Evolutionary conservation across 2,888 invertebrate species (phyloP).

Genomic region (Hypselothyrea guttata): DNA sequence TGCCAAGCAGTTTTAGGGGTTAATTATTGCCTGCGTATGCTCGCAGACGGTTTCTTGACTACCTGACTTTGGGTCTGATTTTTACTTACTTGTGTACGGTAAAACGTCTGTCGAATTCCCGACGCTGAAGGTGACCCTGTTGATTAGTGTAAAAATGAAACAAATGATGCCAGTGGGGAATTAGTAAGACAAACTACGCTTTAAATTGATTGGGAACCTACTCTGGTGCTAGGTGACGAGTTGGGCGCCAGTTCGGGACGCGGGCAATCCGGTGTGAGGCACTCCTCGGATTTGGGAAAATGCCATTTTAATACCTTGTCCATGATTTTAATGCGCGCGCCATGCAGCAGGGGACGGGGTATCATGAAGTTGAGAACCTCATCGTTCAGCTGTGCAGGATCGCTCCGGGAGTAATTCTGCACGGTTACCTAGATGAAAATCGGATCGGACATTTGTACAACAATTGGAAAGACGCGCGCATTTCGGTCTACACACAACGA

Average conservation of each 20-base stretch:
- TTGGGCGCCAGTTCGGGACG: slow-evolving; percentile 68
- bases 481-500: slow-evolving; percentile 15
- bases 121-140: slow-evolving; percentile 50
- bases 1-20: slow-evolving; percentile 39
- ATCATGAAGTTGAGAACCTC: slow-evolving; percentile 44
- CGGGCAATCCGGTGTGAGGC: slow-evolving; percentile 52
- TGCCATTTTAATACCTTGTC: slow-evolving; percentile 77
- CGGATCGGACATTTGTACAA: slow-evolving; percentile 7
- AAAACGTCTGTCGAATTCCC: slow-evolving; percentile 62
- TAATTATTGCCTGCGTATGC: slow-evolving; percentile 11
- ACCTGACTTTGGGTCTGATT: slow-evolving; percentile 35
- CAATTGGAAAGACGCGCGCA: slow-evolving; percentile 36
- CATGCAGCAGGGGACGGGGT: slow-evolving; percentile 73
- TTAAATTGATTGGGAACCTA: slow-evolving; percentile 33
- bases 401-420: slow-evolving; percentile 68
- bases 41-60: slow-evolving; percentile 20
- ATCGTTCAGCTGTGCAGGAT: slow-evolving; percentile 75
- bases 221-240: slow-evolving; percentile 77
- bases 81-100: slow-evolving; percentile 80
- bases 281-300: slow-evolving; percentile 49
- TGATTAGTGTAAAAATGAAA: background rate
- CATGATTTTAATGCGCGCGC: slow-evolving; percentile 74
- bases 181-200: slow-evolving; percentile 23
- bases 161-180: slow-evolving; percentile 7
- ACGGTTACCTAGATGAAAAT: slow-evolving; percentile 72